A percentile compares a stretch with the other conserved stretches of the same genome.
Evolutionary conservation across 2,888 invertebrate species (phyloP).

Genomic region (Papilio protenor): DNA sequence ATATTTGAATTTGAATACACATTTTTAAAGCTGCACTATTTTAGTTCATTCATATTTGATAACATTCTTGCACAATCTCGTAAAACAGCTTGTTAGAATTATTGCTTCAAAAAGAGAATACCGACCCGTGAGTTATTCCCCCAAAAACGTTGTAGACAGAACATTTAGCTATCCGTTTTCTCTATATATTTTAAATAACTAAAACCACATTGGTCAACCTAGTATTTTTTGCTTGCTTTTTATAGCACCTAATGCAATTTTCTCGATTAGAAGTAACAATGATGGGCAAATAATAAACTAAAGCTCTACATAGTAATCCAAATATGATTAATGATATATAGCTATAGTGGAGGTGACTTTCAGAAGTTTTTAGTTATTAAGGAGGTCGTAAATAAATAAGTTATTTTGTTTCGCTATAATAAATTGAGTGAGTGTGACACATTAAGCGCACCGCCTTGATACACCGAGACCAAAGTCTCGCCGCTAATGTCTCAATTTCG

Average conservation of each 20-base stretch:
- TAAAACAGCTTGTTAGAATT: neutral
- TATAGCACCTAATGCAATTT: neutral
- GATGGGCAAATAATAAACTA: neutral
- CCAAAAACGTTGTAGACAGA: neutral
- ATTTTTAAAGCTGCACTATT: slow-evolving; percentile 4
- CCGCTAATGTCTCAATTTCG: slow-evolving; percentile 80
- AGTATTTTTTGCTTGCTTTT: neutral
- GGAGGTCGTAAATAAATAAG: slow-evolving; percentile 49
- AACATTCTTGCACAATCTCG: neutral
- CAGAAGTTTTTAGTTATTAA: slow-evolving; percentile 24
- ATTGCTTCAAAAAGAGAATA: too few relatives aligned
- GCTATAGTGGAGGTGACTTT: slow-evolving; percentile 21
- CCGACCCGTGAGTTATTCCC: too few relatives aligned
- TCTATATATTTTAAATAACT: neutral
- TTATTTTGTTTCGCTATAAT: slow-evolving; percentile 54
- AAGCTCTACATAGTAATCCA: neutral
- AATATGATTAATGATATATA: neutral
- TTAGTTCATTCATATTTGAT: neutral
- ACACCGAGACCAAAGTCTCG: slow-evolving; percentile 55
- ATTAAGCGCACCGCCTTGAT: slow-evolving; percentile 69
- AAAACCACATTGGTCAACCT: neutral
- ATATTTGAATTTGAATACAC: slow-evolving; percentile 23
- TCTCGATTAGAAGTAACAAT: neutral
- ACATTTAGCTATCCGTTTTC: neutral
- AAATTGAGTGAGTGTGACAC: slow-evolving; percentile 64